Base-by-base conservation (phyloP, 2,113 vertebrate genomes). In the Amazona guildingii region DNA sequence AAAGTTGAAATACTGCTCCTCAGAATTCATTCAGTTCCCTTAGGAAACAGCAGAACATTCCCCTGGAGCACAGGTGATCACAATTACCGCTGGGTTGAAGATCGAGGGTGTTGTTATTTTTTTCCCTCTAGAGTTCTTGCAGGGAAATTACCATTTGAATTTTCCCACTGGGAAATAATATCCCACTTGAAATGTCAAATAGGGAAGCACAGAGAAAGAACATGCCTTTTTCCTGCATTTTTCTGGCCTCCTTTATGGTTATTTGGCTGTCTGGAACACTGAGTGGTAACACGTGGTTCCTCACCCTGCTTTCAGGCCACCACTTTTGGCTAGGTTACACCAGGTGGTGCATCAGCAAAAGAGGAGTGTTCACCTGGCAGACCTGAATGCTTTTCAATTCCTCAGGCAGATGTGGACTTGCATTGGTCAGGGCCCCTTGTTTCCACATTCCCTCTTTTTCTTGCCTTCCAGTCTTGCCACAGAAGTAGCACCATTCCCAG, bases 21-120 rank as follows among this genome's bases (percentile, higher is more conserved):
- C 66, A 82, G 68, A 74, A 94, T 90, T 18, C 83, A 89, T 87
- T 84, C 51, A 44, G 27, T 44, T 91, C 81, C 73, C 70, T 44
- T 13, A 61, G 75, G 90, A 86, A 70, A 21, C 24, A 51, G 64
- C 8, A 52, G 54, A 82, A 73, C 64, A 35, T 19, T 74, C 69
- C 63, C 27, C 61, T 68, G 49, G 75, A 84, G 54, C 66, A 78
- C 0, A 44, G 70, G 44, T 25, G 66, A 43, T 59, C 54, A 48
- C 28, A 88, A 61, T 63, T 74, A 68, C 87, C 46, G 27, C 48
- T 87, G 59, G 52, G 12, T 21, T 61, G 66, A 64, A 88, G 39
- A 88, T 59, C 5, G 3, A 77, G 80, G 43, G 49, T 63, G 29
- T 23, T 78, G 7, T 77, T 68, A 80, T 57, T 54, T 39, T 37